Conservation (phyloP, 2,888 invertebrate genomes). For the Mesoligia furuncula region DNA sequence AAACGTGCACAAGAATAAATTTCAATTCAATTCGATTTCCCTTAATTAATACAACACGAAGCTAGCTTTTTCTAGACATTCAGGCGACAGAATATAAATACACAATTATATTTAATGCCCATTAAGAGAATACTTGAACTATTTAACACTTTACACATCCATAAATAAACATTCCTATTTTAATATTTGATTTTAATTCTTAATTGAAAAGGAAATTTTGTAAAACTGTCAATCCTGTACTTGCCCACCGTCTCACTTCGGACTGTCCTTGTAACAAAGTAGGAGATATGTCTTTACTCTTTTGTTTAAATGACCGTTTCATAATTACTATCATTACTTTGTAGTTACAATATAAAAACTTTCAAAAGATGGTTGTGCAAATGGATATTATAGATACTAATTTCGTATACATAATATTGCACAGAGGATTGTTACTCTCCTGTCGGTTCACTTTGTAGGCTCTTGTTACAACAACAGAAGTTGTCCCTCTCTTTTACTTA, state of each 20-base stretch:
- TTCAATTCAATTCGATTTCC: constrained; percentile 47
- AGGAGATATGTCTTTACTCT: background rate
- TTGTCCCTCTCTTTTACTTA: constrained; percentile 2
- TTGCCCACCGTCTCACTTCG: constrained; percentile 5
- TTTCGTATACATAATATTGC: constrained; percentile 35
- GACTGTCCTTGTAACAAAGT: constrained; percentile 17
- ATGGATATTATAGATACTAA: constrained; percentile 2
- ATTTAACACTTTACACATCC: constrained; percentile 18
- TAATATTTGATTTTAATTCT: constrained; percentile 7
- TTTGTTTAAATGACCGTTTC: background rate
- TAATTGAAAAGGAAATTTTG: constrained; percentile 8
- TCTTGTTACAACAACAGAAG: constrained; percentile 18
- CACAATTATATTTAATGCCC: constrained; percentile 57
- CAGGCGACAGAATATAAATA: constrained; percentile 72
- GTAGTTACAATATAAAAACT: constrained; percentile 14
- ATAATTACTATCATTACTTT: constrained; percentile 3
- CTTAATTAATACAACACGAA: constrained; percentile 70
- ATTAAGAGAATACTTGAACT: constrained; percentile 52
- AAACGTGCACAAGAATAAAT: constrained; percentile 47
- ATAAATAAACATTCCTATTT: constrained; percentile 3
- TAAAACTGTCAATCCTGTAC: constrained; percentile 21
- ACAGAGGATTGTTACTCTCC: background rate
- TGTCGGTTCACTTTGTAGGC: background rate
- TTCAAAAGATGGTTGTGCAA: constrained; percentile 6
- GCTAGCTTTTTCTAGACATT: constrained; percentile 84